Conservation (phyloP, 2,797 vertebrate genomes). For the Anas acuta region DNA sequence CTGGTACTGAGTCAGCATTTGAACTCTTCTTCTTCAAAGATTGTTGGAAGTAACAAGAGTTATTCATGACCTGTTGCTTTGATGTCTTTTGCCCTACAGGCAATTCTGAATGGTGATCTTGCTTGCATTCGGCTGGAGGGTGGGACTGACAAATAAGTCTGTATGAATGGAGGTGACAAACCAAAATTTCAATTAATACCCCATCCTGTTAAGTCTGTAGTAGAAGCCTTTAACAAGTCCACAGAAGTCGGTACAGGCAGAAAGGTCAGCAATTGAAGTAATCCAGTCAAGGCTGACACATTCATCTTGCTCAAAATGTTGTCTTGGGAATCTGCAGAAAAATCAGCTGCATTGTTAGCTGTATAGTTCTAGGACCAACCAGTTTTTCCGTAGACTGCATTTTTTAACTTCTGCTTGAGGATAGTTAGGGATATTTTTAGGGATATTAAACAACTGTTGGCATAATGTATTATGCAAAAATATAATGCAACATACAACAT, state of each 20-base stretch:
- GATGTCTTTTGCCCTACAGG: background rate
- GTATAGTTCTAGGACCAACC: background rate
- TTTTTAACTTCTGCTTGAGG: background rate
- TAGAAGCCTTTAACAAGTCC: background rate
- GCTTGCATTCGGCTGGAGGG: background rate
- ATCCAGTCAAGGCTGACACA: background rate
- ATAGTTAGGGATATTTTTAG: background rate
- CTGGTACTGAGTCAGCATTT: accelerated
- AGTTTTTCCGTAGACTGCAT: background rate
- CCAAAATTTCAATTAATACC: background rate
- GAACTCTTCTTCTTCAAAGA: background rate
- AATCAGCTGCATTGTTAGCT: background rate
- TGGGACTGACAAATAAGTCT: accelerated
- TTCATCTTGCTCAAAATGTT: background rate
- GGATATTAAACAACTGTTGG: background rate
- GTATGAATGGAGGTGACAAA: accelerated
- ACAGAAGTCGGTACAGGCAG: background rate
- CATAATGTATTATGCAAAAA: background rate
- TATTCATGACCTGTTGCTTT: background rate
- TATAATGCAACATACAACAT: background rate
- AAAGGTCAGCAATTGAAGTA: background rate
- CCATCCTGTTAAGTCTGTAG: background rate
- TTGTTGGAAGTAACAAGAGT: background rate
- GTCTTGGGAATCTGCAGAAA: background rate
- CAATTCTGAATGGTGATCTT: background rate